phyloP scores from a whole-genome alignment of 2,888 invertebrate species.

The Pherbina coryleti region DNA sequence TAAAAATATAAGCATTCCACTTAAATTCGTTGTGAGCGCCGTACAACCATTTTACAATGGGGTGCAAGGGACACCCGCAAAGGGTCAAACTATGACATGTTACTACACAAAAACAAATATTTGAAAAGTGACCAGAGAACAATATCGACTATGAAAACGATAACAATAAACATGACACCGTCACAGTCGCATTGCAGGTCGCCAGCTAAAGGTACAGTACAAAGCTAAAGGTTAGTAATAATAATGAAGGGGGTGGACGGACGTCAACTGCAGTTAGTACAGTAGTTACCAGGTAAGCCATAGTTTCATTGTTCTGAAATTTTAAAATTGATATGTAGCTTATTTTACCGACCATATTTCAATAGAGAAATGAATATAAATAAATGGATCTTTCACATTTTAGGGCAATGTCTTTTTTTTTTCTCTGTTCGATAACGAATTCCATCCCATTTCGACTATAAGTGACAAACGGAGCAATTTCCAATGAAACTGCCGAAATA shows the following conservation, averaged over 20 bases:
- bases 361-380: conserved; percentile 4
- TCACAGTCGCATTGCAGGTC: background rate
- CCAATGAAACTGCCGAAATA: background rate
- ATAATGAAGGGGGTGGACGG: conserved; percentile 18
- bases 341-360: conserved; percentile 12
- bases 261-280: background rate
- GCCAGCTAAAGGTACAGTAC: background rate
- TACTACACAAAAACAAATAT: conserved; percentile 14
- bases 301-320: background rate
- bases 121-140: conserved; percentile 18
- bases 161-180: conserved; percentile 27
- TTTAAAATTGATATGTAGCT: conserved; percentile 28
- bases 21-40: background rate
- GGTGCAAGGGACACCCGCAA: conserved; percentile 23
- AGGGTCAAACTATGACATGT: conserved; percentile 22
- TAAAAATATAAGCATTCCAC: background rate
- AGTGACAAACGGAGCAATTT: background rate
- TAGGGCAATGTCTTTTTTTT: too few species aligned
- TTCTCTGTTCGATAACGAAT: too few species aligned
- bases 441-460: background rate
- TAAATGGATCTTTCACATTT: background rate
- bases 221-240: background rate
- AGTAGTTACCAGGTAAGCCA: background rate
- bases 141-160: conserved; percentile 10
- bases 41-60: background rate